Evolutionary conservation across 1,140 invertebrate genomes (phyloP), one percentile per base, ranked within the genome.

Genomic region (Drosophila bifasciata): DNA sequence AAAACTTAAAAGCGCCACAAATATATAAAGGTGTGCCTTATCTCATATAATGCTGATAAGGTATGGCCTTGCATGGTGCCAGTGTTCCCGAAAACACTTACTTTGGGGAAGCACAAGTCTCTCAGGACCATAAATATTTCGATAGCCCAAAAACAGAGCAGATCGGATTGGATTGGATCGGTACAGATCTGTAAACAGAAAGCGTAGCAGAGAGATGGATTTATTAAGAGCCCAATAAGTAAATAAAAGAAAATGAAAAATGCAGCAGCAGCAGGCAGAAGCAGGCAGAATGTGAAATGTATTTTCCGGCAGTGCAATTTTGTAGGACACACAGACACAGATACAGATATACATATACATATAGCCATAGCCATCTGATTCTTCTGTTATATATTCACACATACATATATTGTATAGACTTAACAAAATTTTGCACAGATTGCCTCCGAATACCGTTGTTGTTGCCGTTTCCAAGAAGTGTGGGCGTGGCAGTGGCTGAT

Each of bases 371-470:
- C 32, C 32, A 36, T 36, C 32, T 36, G 21, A 28, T 41, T 51
- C 36, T 51, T 17, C 21, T 7, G 13, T 13, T 8, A 39, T 17
- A 50, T 48, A 46, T 49, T 40, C 48, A 1, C 8, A 19, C 15
- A 5, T 45, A 45, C 11, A 43, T 15, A 36, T 56, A 36, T 16
- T 17, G 5, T 39, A 36, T 52, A 11, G 28, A 32, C 68, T 69
- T 53, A 48, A 84, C 75, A 76, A 66, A 76, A 76, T 79, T 84
- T 85, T 64, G 79, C 76, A 63, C 79, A 84, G 70, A 79, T 74
- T 83, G 78, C 68, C 46, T 49, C 48, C 17, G 28, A 56, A 43
- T 55, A 50, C 43, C 61, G 48, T 25, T 25, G 23, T 5, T 3
- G 56, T 48, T 72, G 69, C 32, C 67, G 48, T 67, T 85, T 86